Evolutionary conservation across 2,797 vertebrate species (phyloP).

Genomic region (Sternarchorhynchus goeldii): DNA sequence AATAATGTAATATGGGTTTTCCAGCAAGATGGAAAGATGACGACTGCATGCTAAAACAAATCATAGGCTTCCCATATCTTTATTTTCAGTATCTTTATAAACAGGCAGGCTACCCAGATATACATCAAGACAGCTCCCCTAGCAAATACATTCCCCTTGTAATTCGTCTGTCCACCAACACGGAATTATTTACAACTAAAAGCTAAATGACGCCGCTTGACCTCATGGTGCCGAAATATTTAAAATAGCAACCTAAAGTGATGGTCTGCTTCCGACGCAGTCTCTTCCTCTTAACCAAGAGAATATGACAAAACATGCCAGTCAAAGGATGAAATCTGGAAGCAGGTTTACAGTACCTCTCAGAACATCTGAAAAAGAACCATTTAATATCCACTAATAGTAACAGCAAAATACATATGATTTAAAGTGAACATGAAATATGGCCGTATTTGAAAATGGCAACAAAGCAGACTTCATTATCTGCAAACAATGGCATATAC

Average conservation of each 20-base stretch:
- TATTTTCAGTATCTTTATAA: constrained; percentile 64
- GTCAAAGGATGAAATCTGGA: constrained; percentile 26
- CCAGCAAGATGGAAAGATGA: constrained; percentile 23
- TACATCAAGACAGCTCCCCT: constrained; percentile 57
- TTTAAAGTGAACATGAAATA: no score
- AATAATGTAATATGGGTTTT: constrained; percentile 48
- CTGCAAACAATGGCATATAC: no score
- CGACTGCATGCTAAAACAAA: constrained; percentile 43
- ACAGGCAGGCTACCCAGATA: constrained; percentile 65
- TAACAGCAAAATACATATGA: background rate
- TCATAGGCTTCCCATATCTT: constrained; percentile 57
- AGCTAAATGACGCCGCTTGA: constrained; percentile 54
- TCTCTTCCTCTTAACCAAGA: constrained; percentile 24
- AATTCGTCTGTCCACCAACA: constrained; percentile 57
- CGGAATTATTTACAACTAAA: constrained; percentile 59
- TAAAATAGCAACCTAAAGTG: constrained; percentile 56
- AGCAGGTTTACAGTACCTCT: constrained; percentile 24
- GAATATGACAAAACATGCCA: constrained; percentile 41
- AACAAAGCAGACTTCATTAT: no score
- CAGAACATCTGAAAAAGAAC: background rate
- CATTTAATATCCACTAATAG: background rate
- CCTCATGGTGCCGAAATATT: constrained; percentile 54
- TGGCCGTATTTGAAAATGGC: no score
- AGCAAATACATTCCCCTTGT: constrained; percentile 62
- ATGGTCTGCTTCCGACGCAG: constrained; percentile 19